Conservation (phyloP, 2,113 vertebrate genomes). For the Gobio gobio region DNA sequence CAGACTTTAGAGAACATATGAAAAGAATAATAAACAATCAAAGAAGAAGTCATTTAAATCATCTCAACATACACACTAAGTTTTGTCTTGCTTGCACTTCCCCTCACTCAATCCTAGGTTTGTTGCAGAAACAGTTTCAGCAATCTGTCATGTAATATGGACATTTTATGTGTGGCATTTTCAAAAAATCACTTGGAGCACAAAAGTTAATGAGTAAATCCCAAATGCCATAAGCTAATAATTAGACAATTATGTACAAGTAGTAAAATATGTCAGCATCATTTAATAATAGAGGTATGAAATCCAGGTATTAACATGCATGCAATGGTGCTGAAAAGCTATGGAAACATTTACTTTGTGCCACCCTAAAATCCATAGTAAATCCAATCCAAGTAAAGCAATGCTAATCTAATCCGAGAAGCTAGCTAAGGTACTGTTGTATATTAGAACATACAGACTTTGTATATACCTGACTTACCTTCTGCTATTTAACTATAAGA, state of each 20-base stretch:
- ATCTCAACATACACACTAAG: too few species aligned
- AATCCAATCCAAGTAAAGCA: neutral
- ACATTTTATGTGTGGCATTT: conserved; percentile 9
- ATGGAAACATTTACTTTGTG: neutral
- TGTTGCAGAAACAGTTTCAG: neutral
- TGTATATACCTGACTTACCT: neutral
- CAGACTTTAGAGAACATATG: too few species aligned
- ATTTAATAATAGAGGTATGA: neutral
- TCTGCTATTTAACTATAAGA: conserved; percentile 17
- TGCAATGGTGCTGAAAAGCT: neutral
- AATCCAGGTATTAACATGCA: neutral
- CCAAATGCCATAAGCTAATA: conserved; percentile 17
- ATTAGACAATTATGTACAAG: neutral
- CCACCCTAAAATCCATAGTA: neutral
- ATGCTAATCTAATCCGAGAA: neutral
- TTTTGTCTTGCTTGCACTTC: too few species aligned
- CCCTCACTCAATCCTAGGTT: too few species aligned
- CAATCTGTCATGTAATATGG: neutral
- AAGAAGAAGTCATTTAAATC: too few species aligned
- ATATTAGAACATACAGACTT: neutral
- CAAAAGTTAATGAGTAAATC: neutral
- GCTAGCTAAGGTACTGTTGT: neutral
- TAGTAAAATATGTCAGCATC: conserved; percentile 3
- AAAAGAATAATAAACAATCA: too few species aligned
- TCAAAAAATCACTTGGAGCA: neutral